phyloP scores from a whole-genome alignment of 2,888 invertebrate genomes.

The Lasiommata megera region DNA sequence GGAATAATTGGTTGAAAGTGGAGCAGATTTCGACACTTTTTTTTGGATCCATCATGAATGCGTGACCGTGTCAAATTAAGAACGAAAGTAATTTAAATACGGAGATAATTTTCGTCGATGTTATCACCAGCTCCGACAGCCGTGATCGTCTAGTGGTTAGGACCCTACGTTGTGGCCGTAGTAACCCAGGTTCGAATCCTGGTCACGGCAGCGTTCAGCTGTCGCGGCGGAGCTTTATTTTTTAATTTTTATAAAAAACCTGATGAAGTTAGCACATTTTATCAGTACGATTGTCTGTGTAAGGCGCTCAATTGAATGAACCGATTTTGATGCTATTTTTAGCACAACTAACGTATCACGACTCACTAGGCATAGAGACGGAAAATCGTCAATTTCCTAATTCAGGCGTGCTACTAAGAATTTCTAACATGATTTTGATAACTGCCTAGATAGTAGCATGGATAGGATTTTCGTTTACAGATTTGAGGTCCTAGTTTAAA shows the following conservation, averaged over 20 bases:
- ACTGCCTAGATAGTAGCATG: no score
- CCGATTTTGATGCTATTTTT: no score
- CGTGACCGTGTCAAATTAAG: slow-evolving; percentile 6
- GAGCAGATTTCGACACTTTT: slow-evolving; percentile 5
- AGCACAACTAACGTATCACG: no score
- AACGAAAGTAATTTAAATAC: slow-evolving; percentile 5
- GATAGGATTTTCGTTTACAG: no score
- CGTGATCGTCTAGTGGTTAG: slow-evolving; percentile 88
- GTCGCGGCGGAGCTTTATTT: slow-evolving; percentile 11
- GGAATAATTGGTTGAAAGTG: slow-evolving; percentile 2
- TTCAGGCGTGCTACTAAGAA: no score
- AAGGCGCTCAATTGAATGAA: no score
- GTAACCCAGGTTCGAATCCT: slow-evolving; percentile 89
- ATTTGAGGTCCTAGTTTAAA: no score
- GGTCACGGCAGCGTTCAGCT: slow-evolving; percentile 59
- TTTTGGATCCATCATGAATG: background rate
- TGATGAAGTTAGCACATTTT: no score
- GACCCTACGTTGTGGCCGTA: slow-evolving; percentile 90
- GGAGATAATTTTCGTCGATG: background rate
- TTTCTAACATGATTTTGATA: no score
- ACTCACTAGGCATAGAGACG: no score
- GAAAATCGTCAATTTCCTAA: no score
- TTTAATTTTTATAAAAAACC: background rate
- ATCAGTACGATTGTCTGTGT: no score
- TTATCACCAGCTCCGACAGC: slow-evolving; percentile 36